Evolutionary conservation across 1,140 invertebrate species (phyloP), one percentile per base, ranked within the genome.

Genomic region (Gonioctena quinquepunctata): DNA sequence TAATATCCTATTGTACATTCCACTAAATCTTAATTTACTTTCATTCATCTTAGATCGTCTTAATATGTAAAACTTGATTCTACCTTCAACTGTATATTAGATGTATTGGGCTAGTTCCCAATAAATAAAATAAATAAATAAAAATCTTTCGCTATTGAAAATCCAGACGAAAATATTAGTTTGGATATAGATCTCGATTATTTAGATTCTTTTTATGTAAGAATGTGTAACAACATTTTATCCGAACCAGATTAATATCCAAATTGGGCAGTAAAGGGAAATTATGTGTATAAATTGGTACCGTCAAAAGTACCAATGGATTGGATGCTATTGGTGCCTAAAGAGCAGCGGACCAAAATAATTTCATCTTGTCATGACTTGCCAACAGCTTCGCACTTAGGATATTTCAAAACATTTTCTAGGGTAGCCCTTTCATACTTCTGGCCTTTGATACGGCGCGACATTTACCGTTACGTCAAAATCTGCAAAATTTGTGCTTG

Each of bases 371-470:
- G 25, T 49, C 69, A 70, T 61, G 61, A 63, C 21, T 18, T 18
- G 4, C 50, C 42, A n/a, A 64, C 63, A 8, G 50, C 61, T 18
- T 48, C 49, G 13, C 21, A 66, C 59, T 59, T 26, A 16, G 69
- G 69, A 18, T 54, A 64, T 23, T 56, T 23, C 21, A 70, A 70
- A 60, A 70, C 69, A 11, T 48, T 69, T 5, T 64, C 49, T 22
- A 7, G 60, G 11, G 26, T 69, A 11, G 27, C 33, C 11, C 22
- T 49, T 33, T 3, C 18, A 8, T 61, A 68, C 27, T 68, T 60
- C 33, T 68, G 33, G 66, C 66, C 66, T n/a, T 52, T 18, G 25
- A 61, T 68, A 18, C 57, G 59, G 6, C 16, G 0, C 0, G 23
- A 52, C 42, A 27, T 68, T 18, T 42, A 11, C 19, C 52, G 56